Evolutionary conservation across 2,888 invertebrate genomes (phyloP).

Genomic region (Toxonevra muliebris): DNA sequence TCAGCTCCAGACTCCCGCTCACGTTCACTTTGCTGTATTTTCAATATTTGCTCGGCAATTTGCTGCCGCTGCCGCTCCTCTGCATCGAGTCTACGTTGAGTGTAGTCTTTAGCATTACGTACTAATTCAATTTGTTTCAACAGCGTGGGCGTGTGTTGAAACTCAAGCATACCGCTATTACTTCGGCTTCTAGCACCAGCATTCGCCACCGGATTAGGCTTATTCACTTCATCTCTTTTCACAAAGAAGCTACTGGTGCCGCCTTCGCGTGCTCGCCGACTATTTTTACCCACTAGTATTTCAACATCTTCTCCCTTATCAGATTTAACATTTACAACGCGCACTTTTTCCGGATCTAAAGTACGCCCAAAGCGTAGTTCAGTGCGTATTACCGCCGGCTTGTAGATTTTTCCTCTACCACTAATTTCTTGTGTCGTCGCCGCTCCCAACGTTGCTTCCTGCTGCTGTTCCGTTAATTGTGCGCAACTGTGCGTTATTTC

Average conservation of each 20-base stretch:
- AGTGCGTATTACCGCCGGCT: constrained; percentile 74
- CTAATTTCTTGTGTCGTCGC: constrained; percentile 6
- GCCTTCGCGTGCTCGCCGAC: constrained; percentile 52
- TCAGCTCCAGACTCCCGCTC: background rate
- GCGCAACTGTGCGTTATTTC: constrained; percentile 29
- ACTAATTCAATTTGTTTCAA: constrained; percentile 53
- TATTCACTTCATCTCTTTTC: constrained; percentile 45
- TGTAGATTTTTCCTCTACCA: constrained; percentile 34
- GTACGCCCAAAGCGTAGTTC: constrained; percentile 81
- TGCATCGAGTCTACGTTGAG: constrained; percentile 47
- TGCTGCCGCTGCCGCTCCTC: constrained; percentile 51
- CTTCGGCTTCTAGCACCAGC: background rate
- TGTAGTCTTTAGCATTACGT: constrained; percentile 46
- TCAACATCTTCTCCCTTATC: constrained; percentile 80
- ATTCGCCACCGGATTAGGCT: constrained; percentile 31
- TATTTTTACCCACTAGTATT: constrained; percentile 65
- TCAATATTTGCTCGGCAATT: constrained; percentile 50
- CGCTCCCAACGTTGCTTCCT: background rate
- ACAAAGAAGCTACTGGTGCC: constrained; percentile 50
- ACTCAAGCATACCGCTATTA: constrained; percentile 19
- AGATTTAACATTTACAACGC: constrained; percentile 80
- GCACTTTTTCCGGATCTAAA: constrained; percentile 78
- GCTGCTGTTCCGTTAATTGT: constrained; percentile 18
- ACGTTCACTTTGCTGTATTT: constrained; percentile 6
- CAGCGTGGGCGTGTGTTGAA: constrained; percentile 52